These are phyloP conservation scores for Cassiopea xamachana DNA, from an alignment of 30 jellyfish, hydroid and myxozoan genomes.

Conservation along the genomic window DNA sequence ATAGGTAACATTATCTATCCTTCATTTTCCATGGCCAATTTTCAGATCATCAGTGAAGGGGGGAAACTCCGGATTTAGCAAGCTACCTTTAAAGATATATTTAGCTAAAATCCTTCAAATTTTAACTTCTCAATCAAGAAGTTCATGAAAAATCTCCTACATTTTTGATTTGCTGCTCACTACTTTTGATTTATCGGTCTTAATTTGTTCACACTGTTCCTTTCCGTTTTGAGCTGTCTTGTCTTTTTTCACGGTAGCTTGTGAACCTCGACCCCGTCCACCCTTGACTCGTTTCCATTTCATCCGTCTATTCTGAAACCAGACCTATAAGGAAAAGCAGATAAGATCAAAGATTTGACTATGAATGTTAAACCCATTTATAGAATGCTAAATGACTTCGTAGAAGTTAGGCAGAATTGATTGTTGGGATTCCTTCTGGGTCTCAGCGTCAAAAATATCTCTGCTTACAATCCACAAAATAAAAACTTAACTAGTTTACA, in stretches of 20 bases:
- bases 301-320: slow-evolving; percentile 99
- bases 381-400: background rate
- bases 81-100: too few relatives aligned
- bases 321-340: slow-evolving; percentile 50
- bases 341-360: background rate
- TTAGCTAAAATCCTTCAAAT: background rate
- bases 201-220: slow-evolving; percentile 65
- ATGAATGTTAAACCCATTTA: background rate
- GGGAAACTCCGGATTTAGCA: too few relatives aligned
- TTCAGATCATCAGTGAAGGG: too few relatives aligned
- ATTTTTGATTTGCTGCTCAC: slow-evolving; percentile 38
- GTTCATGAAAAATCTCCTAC: background rate
- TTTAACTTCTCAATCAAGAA: background rate
- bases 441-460: slow-evolving; percentile 8
- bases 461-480: background rate
- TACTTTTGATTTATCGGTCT: slow-evolving; percentile 30
- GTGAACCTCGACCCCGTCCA: slow-evolving; percentile 87
- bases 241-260: slow-evolving; percentile 65
- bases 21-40: too few relatives aligned
- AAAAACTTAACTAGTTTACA: background rate
- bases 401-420: background rate
- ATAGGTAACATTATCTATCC: background rate
- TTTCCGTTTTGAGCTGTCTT: slow-evolving; percentile 46
- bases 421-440: background rate
- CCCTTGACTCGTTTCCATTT: slow-evolving; percentile 99